Base-by-base conservation (phyloP, 2,113 vertebrate species). In the Eurystomus gularis region DNA sequence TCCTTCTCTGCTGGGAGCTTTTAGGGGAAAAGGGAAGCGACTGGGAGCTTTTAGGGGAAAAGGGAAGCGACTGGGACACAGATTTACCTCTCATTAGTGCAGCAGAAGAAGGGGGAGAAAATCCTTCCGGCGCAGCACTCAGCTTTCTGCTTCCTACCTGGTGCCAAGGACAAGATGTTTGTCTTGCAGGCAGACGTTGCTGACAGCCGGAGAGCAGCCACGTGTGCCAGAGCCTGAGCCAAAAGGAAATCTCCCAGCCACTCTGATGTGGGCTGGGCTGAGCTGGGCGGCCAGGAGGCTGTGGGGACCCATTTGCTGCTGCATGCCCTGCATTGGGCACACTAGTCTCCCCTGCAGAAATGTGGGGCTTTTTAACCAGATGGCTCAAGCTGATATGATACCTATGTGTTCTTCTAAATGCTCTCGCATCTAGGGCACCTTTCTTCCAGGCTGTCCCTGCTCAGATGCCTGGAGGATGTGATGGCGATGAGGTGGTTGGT, bases 161-260 rank as follows among this genome's bases (percentile, higher is more conserved):
- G 28, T 93, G 90, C 94, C 93, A 82, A 93, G 92, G 93, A 68
- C 7, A 5, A 71, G 94, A 6, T 89, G 95, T 95, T 95, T 96
- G 95, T 92, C 75, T 90, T 3, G 0, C 80, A 70, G 60, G 89
- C 91, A 68, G 92, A 75, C 24, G 0, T 79, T 0, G 13, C 90
- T 13, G 28, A 58, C 64, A 94, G 91, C 82, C 13, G 0, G 61
- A 18, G 31, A 88, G 52, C 2, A 0, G 20, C 82, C 82, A 48
- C 7, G 17, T 92, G 79, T 80, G 66, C 90, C 0, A 0, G 39
- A 85, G 61, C 66, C 84, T 10, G 73, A 85, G 94, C 92, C 93
- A 94, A 90, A 70, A 91, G 91, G 92, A 94, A 90, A 90, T 70
- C n/a, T 91, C 84, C 31, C 70, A 72, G 89, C 57, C 0, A 1